Conservation (phyloP, 2,113 vertebrate species). For the Plecturocebus donacophilus region DNA sequence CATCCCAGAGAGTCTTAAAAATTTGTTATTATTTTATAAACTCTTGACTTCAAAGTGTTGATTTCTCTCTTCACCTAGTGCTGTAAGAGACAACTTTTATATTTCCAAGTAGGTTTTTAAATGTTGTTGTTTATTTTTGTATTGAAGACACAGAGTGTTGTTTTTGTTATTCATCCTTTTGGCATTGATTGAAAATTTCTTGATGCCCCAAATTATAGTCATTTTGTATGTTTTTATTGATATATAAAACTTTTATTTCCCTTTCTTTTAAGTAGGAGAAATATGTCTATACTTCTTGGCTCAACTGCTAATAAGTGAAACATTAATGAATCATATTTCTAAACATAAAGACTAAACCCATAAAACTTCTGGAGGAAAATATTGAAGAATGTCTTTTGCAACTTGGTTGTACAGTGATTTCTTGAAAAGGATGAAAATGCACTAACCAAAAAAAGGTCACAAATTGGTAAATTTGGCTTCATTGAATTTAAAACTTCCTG, state of each 20-base stretch:
- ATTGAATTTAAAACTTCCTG: not conserved
- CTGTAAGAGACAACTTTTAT: not conserved
- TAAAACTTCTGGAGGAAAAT: not conserved
- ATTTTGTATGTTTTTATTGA: not conserved
- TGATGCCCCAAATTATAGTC: not conserved
- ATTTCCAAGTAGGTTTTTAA: not conserved
- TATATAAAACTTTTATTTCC: not conserved
- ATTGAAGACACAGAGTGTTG: not conserved
- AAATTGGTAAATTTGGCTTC: not conserved
- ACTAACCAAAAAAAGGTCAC: not conserved
- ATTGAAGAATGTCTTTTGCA: not conserved
- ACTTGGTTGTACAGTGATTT: not conserved
- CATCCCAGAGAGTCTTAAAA: not conserved
- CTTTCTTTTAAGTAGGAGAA: not conserved
- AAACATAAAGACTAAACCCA: not conserved
- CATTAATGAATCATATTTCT: not conserved
- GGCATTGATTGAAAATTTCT: not conserved
- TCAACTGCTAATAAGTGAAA: not conserved
- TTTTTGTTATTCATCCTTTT: not conserved
- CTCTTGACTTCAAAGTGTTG: not conserved
- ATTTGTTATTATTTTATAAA: not conserved
- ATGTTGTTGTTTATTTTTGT: not conserved
- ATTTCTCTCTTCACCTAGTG: not conserved
- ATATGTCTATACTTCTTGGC: not conserved
- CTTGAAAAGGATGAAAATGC: not conserved